phyloP scores from a whole-genome alignment of 2,888 invertebrate species.

The Campopleginae sp. region DNA sequence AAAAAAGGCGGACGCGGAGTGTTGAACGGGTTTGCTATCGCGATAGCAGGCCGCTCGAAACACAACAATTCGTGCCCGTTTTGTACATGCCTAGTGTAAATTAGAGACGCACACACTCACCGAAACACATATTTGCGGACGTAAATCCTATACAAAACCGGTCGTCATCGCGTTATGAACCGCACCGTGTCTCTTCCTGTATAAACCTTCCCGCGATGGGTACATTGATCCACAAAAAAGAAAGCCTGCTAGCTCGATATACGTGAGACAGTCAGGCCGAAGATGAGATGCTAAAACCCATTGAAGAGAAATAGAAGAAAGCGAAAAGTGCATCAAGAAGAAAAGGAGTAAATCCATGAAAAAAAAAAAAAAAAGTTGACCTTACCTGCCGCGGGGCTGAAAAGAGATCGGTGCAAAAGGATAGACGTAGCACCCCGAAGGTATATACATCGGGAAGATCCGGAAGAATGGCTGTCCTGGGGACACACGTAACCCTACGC shows the following conservation, averaged over 20 bases:
- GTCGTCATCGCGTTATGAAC: conserved; percentile 54
- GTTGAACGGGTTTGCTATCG: conserved; percentile 32
- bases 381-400: conserved; percentile 71
- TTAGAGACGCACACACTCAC: conserved; percentile 10
- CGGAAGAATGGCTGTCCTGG: conserved; percentile 60
- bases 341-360: conserved; percentile 32
- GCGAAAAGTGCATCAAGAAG: conserved; percentile 45
- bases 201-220: not conserved
- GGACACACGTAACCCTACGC: conserved; percentile 72
- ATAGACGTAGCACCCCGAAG: conserved; percentile 17
- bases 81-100: conserved; percentile 27
- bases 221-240: not conserved
- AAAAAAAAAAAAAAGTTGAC: conserved; percentile 74
- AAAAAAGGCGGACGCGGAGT: conserved; percentile 58
- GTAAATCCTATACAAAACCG: conserved; percentile 49
- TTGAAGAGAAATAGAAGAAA: conserved; percentile 29
- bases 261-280: conserved; percentile 1
- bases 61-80: conserved; percentile 43
- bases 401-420: conserved; percentile 33
- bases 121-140: not conserved
- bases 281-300: conserved; percentile 9
- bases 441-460: conserved; percentile 47
- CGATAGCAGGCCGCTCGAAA: conserved; percentile 35
- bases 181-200: not conserved
- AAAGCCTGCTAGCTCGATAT: conserved; percentile 1